Conservation (phyloP, 2,113 vertebrate species). For the Cyprinodon brontotheroides region DNA sequence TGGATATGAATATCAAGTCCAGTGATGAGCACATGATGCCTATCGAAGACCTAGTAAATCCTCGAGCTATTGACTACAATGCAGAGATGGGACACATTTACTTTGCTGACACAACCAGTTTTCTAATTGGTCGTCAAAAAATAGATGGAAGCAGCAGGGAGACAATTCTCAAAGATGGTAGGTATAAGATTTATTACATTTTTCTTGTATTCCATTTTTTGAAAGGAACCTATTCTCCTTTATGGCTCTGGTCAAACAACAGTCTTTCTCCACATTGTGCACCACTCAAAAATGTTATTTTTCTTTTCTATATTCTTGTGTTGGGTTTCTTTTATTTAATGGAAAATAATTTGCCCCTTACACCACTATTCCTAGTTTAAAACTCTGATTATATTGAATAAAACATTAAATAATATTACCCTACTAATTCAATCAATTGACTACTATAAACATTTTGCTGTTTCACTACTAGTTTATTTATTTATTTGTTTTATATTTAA, state of each 20-base stretch:
- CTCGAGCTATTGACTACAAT: slow-evolving; percentile 94
- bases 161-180: slow-evolving; percentile 97
- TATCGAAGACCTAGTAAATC: slow-evolving; percentile 95
- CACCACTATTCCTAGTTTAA: too few species aligned
- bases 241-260: background rate
- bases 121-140: slow-evolving; percentile 95
- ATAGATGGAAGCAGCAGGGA: slow-evolving; percentile 91
- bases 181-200: background rate
- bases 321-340: background rate
- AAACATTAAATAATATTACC: too few species aligned
- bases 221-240: background rate
- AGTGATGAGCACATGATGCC: slow-evolving; percentile 94
- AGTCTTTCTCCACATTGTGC: too few species aligned
- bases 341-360: background rate
- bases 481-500: too few species aligned
- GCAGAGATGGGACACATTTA: slow-evolving; percentile 93
- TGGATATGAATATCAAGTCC: slow-evolving; percentile 95
- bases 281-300: background rate
- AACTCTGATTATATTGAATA: too few species aligned
- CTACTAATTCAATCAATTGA: too few species aligned
- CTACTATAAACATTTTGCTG: too few species aligned
- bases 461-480: too few species aligned
- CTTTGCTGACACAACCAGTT: slow-evolving; percentile 98
- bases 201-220: background rate
- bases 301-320: too few species aligned